phyloP scores from a whole-genome alignment of 2,888 invertebrate species.

The Dendrolimus pini region DNA sequence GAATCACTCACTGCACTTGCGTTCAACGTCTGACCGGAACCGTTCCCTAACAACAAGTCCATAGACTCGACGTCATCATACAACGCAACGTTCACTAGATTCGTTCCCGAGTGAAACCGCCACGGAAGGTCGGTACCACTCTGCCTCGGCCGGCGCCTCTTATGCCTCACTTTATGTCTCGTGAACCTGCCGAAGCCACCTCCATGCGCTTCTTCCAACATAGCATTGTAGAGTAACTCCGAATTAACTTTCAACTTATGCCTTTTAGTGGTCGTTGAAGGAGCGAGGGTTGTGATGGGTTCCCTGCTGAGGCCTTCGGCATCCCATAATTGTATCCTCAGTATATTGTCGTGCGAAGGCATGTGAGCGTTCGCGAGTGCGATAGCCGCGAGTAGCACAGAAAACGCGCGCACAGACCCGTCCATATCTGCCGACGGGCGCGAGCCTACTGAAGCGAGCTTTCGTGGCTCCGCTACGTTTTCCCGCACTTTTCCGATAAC shows the following conservation, averaged over 20 bases:
- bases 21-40: constrained; percentile 35
- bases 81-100: constrained; percentile 68
- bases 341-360: constrained; percentile 65
- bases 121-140: constrained; percentile 58
- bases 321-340: constrained; percentile 68
- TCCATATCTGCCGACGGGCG: constrained; percentile 63
- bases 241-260: constrained; percentile 57
- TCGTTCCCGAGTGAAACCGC: constrained; percentile 72
- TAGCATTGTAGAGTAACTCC: constrained; percentile 56
- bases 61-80: constrained; percentile 74
- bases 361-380: constrained; percentile 60
- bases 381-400: constrained; percentile 47
- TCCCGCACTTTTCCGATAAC: constrained; percentile 74
- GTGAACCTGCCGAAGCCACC: constrained; percentile 55
- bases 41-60: constrained; percentile 59
- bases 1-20: constrained; percentile 66
- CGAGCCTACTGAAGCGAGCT: constrained; percentile 59
- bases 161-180: constrained; percentile 63
- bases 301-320: constrained; percentile 63
- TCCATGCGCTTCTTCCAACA: constrained; percentile 57
- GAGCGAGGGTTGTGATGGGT: constrained; percentile 35
- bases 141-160: constrained; percentile 63
- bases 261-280: constrained; percentile 29
- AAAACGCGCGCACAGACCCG: constrained; percentile 47
- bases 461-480: constrained; percentile 31